Conservation (phyloP, 2,888 invertebrate species). For the Agonum fuliginosum region DNA sequence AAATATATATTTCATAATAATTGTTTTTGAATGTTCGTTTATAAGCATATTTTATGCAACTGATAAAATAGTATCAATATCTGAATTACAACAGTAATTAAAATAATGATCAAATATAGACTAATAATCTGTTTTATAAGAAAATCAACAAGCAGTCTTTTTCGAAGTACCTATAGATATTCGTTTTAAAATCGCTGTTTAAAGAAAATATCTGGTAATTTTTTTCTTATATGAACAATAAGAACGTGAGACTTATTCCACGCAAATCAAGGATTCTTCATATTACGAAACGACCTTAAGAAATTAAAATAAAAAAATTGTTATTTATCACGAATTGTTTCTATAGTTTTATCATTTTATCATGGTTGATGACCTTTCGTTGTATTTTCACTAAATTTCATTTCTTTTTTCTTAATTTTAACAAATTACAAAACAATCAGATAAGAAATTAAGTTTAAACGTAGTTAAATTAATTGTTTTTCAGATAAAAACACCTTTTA, state of each 20-base stretch:
- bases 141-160: no score
- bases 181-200: no score
- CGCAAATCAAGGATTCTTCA: conserved; percentile 29
- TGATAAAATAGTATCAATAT: no score
- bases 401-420: background rate
- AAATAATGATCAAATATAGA: no score
- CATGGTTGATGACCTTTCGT: conserved; percentile 34
- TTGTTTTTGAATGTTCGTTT: no score
- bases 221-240: conserved; percentile 30
- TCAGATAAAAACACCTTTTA: background rate
- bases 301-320: conserved; percentile 35
- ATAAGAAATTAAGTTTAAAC: background rate
- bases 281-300: conserved; percentile 51
- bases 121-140: no score
- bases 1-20: no score
- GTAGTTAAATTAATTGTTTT: background rate
- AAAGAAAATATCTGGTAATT: background rate
- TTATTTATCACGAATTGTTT: conserved; percentile 48
- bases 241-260: conserved; percentile 52
- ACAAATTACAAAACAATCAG: background rate
- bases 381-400: background rate
- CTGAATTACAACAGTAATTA: no score
- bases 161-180: no score
- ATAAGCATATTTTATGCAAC: no score
- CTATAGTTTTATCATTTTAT: conserved; percentile 24